These are phyloP conservation scores for silkworm (Bombyx mori) DNA, from an alignment of 1,140 invertebrate species.

Conservation along the genomic window DNA sequence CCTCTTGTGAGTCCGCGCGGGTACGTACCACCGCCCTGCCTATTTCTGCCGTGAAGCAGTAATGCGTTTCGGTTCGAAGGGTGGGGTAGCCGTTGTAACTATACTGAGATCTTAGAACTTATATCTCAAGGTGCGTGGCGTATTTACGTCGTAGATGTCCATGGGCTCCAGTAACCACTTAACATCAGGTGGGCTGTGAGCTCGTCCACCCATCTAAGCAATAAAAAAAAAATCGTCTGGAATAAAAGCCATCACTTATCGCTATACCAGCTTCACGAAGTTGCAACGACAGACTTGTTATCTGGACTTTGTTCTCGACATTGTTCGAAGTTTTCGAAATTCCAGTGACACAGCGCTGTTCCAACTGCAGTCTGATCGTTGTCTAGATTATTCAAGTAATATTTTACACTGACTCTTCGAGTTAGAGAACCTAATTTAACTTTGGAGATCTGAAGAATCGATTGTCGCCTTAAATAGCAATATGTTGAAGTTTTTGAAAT, in stretches of 20 bases:
- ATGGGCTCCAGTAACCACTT: too few species aligned
- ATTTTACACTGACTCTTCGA: not conserved
- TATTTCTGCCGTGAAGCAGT: too few species aligned
- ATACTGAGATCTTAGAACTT: too few species aligned
- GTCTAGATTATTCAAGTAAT: conserved; percentile 1
- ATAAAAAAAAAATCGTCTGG: not conserved
- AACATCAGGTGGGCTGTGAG: too few species aligned
- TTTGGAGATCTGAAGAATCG: conserved; percentile 1
- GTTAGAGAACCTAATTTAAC: conserved; percentile 7
- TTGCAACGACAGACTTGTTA: conserved; percentile 5
- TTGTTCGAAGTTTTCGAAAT: conserved; percentile 9
- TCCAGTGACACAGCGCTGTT: not conserved
- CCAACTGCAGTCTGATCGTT: conserved; percentile 4
- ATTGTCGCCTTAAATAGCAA: not conserved
- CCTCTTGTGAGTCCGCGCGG: too few species aligned
- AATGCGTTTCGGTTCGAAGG: too few species aligned
- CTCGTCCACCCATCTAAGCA: too few species aligned
- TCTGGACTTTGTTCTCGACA: conserved; percentile 5
- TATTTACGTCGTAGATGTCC: too few species aligned
- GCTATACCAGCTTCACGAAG: not conserved
- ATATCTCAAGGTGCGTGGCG: too few species aligned
- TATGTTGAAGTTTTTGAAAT: not conserved
- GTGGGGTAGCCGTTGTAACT: too few species aligned
- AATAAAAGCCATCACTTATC: conserved; percentile 6
- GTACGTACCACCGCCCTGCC: too few species aligned